A percentile compares a stretch with the other conserved stretches of the same genome.
Conservation (phyloP, 1,140 invertebrate genomes). For the Scylla paramamosain region DNA sequence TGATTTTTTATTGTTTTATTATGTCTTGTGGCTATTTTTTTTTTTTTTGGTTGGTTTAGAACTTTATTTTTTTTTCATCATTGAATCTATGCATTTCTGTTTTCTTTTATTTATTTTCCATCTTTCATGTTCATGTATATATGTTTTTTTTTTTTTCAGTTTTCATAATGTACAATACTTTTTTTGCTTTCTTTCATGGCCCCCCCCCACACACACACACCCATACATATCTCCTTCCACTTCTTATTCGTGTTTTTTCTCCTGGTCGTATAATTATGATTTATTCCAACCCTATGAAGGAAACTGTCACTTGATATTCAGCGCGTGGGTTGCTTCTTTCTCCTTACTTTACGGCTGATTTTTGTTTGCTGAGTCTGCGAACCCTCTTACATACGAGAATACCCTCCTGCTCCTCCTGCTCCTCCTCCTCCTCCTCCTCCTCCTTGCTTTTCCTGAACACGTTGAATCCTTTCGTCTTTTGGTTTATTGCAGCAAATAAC, state of each 20-base stretch:
- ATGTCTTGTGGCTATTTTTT: not conserved
- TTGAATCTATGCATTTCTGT: too few relatives aligned
- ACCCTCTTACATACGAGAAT: not conserved
- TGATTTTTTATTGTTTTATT: not conserved
- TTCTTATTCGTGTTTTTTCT: not conserved
- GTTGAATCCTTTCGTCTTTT: not conserved
- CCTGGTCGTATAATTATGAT: not conserved
- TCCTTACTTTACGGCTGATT: not conserved
- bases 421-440: too few relatives aligned
- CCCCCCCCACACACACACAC: too few relatives aligned
- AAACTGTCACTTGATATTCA: not conserved
- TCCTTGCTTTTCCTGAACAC: not conserved
- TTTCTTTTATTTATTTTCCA: too few relatives aligned
- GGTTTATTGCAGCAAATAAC: not conserved
- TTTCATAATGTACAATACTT: too few relatives aligned
- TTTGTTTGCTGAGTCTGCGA: not conserved
- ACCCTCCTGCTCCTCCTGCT: not conserved
- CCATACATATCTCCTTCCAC: not conserved
- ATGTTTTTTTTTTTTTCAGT: too few relatives aligned
- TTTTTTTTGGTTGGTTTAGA: too few relatives aligned
- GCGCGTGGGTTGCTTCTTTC: not conserved
- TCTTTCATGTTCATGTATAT: too few relatives aligned
- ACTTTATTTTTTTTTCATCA: too few relatives aligned
- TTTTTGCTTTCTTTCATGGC: too few relatives aligned
- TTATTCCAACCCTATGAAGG: not conserved